phyloP scores from a whole-genome alignment of 2,113 vertebrate species.

The Rafetus swinhoei region DNA sequence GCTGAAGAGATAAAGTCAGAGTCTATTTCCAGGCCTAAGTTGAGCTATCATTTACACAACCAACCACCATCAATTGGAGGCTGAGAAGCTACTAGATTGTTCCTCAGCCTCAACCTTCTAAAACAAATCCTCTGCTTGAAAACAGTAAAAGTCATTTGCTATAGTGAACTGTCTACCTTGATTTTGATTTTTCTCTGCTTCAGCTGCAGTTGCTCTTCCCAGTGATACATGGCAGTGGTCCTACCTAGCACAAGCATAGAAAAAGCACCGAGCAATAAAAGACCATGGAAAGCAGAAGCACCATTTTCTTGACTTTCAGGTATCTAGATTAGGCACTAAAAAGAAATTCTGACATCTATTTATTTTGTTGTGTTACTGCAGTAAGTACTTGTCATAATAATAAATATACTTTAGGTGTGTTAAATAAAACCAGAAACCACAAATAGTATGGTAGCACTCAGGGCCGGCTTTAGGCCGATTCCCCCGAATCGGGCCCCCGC shows the following conservation, averaged over 20 bases:
- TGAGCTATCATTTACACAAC: background rate
- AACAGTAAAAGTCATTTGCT: slow-evolving; percentile 31
- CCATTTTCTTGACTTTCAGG: background rate
- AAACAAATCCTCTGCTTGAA: background rate
- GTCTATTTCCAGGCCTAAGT: background rate
- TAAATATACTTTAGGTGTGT: background rate
- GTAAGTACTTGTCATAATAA: background rate
- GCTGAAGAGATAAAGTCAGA: slow-evolving; percentile 5
- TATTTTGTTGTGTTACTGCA: background rate
- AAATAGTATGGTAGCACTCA: no score
- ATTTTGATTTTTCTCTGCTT: slow-evolving; percentile 18
- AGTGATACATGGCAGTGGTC: slow-evolving; percentile 18
- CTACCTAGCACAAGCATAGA: background rate
- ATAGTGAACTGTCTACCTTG: background rate
- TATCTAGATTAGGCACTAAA: background rate
- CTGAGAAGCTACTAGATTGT: background rate
- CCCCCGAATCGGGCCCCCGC: no score
- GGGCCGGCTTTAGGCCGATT: no score
- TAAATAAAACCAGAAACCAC: background rate
- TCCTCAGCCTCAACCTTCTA: background rate
- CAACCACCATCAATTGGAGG: accelerated
- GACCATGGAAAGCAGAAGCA: background rate
- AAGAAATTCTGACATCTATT: background rate
- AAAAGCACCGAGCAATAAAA: background rate
- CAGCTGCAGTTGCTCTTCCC: slow-evolving; percentile 44